Conservation (phyloP, 2,113 vertebrate genomes). For the Apteryx owenii region DNA sequence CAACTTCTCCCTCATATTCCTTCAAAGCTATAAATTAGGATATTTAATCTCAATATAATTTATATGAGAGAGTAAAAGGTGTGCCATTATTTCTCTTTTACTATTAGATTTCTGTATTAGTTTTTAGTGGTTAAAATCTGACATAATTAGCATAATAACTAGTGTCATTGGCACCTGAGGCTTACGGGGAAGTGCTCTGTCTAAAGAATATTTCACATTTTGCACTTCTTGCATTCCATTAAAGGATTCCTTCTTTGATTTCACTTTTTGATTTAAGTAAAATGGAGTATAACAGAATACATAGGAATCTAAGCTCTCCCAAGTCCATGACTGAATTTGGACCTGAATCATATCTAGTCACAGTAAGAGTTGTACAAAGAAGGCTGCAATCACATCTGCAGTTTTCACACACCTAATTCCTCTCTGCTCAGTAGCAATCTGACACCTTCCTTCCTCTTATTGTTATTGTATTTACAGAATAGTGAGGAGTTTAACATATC, state of each 20-base stretch:
- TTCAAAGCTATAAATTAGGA: not conserved
- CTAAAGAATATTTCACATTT: not conserved
- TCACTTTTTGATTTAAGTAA: not conserved
- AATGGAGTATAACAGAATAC: not conserved
- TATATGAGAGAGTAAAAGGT: not conserved
- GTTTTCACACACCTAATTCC: not conserved
- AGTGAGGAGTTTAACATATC: not conserved
- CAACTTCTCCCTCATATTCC: not conserved
- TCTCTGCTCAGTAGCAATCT: not conserved
- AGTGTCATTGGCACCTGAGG: not conserved
- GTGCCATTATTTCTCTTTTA: not conserved
- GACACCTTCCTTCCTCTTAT: not conserved
- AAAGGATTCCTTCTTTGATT: not conserved
- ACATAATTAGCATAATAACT: not conserved
- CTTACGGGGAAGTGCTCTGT: fast-evolving
- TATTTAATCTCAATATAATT: not conserved
- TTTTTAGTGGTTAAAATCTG: not conserved
- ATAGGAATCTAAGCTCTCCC: not conserved
- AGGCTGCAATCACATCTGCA: not conserved
- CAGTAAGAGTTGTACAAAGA: not conserved
- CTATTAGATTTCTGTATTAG: not conserved
- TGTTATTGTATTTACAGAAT: not conserved
- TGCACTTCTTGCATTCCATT: not conserved
- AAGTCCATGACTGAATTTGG: not conserved
- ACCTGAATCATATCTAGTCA: not conserved